Evolutionary conservation across 2,113 vertebrate species (phyloP).

Genomic region (Dromiciops gliroides): DNA sequence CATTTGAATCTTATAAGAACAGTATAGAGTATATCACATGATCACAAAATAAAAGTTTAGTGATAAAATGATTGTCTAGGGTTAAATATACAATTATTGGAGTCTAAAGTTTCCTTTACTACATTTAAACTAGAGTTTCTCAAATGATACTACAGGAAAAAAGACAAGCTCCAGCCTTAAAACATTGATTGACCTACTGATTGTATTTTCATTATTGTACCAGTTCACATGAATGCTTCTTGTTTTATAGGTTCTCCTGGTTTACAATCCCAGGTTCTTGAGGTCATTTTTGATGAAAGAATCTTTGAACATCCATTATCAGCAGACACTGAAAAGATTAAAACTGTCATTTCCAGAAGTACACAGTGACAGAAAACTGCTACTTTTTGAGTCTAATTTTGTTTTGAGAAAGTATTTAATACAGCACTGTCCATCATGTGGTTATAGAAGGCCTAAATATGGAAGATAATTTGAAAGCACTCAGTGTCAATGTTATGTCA

Average conservation of each 20-base stretch:
- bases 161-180: background rate
- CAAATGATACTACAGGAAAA: background rate
- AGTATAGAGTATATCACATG: too few relatives aligned
- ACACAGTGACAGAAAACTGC: slow-evolving; percentile 72
- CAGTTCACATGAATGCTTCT: background rate
- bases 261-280: slow-evolving; percentile 56
- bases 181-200: slow-evolving; percentile 9
- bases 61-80: fast-evolving
- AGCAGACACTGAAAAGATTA: slow-evolving; percentile 71
- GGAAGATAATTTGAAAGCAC: slow-evolving; percentile 77
- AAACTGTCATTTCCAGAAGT: slow-evolving; percentile 76
- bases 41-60: background rate
- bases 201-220: slow-evolving; percentile 53
- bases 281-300: slow-evolving; percentile 74
- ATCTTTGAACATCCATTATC: slow-evolving; percentile 74
- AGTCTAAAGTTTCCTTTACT: background rate
- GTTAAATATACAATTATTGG: background rate
- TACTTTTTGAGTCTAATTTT: slow-evolving; percentile 76
- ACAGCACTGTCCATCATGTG: slow-evolving; percentile 73
- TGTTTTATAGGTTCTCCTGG: slow-evolving; percentile 49
- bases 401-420: slow-evolving; percentile 78
- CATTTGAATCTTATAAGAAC: background rate
- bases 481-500: slow-evolving; percentile 73
- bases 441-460: slow-evolving; percentile 67
- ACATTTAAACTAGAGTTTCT: background rate